Evolutionary conservation across 2,888 invertebrate species (phyloP).

Genomic region (Leptopilina syphax): DNA sequence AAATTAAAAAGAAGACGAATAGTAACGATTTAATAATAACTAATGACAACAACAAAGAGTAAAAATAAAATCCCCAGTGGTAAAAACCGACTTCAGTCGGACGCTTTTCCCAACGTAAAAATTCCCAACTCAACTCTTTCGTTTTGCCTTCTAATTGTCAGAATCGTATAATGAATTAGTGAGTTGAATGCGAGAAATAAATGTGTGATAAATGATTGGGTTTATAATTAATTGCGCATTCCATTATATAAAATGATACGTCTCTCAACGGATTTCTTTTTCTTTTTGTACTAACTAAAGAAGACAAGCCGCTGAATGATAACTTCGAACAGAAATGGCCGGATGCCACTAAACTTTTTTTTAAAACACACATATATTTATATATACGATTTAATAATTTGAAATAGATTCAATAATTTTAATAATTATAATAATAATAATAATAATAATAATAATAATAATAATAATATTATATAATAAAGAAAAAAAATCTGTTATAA

Average conservation of each 20-base stretch:
- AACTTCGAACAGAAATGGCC: conserved; percentile 41
- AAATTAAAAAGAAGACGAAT: too few species aligned
- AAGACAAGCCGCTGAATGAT: conserved; percentile 45
- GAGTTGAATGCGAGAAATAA: not conserved
- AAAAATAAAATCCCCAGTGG: not conserved
- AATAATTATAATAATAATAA: too few species aligned
- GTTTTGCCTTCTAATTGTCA: not conserved
- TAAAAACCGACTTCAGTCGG: not conserved
- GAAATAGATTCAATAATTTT: too few species aligned
- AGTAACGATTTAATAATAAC: too few species aligned
- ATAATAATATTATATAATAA: too few species aligned
- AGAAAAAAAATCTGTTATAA: not conserved
- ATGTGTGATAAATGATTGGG: conserved; percentile 67
- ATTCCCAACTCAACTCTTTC: not conserved
- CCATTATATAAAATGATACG: conserved; percentile 69
- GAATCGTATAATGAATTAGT: not conserved
- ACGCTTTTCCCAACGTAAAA: not conserved
- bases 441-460: too few species aligned
- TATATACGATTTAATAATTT: too few species aligned
- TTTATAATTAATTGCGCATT: conserved; percentile 69
- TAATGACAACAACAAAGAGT: too few species aligned
- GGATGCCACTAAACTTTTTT: conserved; percentile 39
- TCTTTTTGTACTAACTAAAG: conserved; percentile 5
- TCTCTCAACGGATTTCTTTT: conserved; percentile 52
- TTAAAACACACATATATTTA: not conserved